Evolutionary conservation across 2,113 vertebrate species (phyloP).

Genomic region (Hystrix cristata): DNA sequence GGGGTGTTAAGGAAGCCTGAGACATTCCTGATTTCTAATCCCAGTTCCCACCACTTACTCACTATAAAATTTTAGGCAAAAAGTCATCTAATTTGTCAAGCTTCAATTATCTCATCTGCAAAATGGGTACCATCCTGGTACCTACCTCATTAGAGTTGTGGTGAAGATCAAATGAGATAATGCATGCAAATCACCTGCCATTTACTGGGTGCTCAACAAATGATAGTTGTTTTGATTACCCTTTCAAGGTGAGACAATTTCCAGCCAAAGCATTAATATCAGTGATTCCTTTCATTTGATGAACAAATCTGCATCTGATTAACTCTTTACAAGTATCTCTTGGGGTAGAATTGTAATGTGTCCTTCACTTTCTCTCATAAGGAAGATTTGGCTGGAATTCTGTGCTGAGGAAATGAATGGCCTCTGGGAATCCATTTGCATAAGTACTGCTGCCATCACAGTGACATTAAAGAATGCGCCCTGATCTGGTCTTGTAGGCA

Average conservation of each 20-base stretch:
- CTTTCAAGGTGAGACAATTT: constrained; percentile 73
- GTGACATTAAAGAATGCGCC: constrained; percentile 63
- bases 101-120: constrained; percentile 20
- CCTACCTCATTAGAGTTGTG: constrained; percentile 45
- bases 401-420: constrained; percentile 67
- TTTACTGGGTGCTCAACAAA: constrained; percentile 65
- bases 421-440: constrained; percentile 61
- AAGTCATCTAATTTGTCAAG: background rate
- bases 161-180: constrained; percentile 62
- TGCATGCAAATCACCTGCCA: constrained; percentile 56
- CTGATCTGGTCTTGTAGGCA: constrained; percentile 16
- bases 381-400: constrained; percentile 68
- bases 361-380: constrained; percentile 59
- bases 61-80: background rate
- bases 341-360: constrained; percentile 64
- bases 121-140: constrained; percentile 61
- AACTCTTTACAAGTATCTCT: constrained; percentile 76
- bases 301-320: constrained; percentile 72
- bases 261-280: constrained; percentile 74
- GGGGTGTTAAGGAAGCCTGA: background rate
- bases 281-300: constrained; percentile 72
- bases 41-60: background rate
- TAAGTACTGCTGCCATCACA: constrained; percentile 65
- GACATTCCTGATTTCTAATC: background rate
- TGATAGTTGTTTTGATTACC: constrained; percentile 74